Conservation (phyloP, 1,140 invertebrate species). For the Caenorhabditis briggsae region DNA sequence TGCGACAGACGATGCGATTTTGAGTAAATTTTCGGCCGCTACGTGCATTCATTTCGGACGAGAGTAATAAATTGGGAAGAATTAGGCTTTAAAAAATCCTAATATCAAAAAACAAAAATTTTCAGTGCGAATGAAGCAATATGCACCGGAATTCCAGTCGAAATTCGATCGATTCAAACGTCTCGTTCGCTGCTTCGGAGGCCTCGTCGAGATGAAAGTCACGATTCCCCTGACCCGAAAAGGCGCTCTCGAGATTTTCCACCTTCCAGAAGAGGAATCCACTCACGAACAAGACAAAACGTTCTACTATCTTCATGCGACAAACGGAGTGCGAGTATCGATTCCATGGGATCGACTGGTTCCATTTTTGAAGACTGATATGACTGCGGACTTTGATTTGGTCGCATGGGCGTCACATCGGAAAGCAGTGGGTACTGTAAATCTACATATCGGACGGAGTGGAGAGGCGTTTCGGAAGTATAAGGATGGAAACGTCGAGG, state of each 20-base stretch:
- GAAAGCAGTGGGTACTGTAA: not conserved
- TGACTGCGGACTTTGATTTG: conserved; percentile 12
- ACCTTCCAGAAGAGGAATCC: not conserved
- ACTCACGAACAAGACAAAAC: not conserved
- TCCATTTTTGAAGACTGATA: not conserved
- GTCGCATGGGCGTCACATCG: conserved; percentile 2
- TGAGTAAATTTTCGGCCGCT: too few relatives aligned
- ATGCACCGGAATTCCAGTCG: not conserved
- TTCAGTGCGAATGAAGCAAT: not conserved
- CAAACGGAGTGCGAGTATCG: conserved; percentile 3
- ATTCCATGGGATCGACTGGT: not conserved
- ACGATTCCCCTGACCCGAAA: not conserved
- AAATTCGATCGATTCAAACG: not conserved
- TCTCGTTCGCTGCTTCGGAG: conserved; percentile 1
- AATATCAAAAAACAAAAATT: not conserved
- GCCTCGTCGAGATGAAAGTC: conserved; percentile 3
- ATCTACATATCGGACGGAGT: not conserved
- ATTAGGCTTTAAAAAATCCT: too few relatives aligned
- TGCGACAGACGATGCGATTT: too few relatives aligned
- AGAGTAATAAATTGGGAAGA: too few relatives aligned
- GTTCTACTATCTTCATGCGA: not conserved
- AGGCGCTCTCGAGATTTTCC: too few relatives aligned
- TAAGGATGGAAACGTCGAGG: not conserved
- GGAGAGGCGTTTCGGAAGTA: not conserved
- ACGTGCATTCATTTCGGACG: too few relatives aligned